Percentiles rank a stretch among this genome's conserved stretches.
Evolutionary conservation across 2,113 vertebrate genomes (phyloP).

Genomic region (Chamaetylas fuelleborni): DNA sequence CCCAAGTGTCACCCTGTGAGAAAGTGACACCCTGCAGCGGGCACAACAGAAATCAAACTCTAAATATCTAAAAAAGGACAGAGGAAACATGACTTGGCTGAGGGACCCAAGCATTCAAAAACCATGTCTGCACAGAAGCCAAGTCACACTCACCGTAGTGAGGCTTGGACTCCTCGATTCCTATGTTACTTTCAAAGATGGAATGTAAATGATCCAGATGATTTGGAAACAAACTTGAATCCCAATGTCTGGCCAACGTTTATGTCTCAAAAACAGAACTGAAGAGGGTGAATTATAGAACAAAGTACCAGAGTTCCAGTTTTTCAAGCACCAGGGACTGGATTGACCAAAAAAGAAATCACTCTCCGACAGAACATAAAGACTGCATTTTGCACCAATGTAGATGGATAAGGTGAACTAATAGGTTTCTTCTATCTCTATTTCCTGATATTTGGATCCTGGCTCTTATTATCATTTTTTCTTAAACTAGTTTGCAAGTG

Average conservation of each 20-base stretch:
- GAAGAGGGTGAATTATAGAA: neutral
- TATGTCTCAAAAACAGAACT: neutral
- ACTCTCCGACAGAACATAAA: neutral
- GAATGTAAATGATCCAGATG: neutral
- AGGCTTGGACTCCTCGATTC: neutral
- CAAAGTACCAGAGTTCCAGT: neutral
- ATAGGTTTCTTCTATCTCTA: neutral
- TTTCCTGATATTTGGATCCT: neutral
- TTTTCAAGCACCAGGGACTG: neutral
- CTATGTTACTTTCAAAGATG: neutral
- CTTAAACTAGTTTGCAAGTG: neutral
- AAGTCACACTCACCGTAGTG: neutral
- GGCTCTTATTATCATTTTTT: constrained; percentile 24
- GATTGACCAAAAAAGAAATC: neutral
- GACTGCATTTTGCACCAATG: neutral
- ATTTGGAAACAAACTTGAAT: neutral
- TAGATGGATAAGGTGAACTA: neutral
- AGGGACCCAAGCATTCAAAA: neutral
- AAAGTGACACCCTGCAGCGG: neutral
- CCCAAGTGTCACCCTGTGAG: too few species aligned
- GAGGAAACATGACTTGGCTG: neutral
- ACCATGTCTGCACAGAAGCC: neutral
- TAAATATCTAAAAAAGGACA: neutral
- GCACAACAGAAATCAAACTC: neutral
- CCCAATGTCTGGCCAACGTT: neutral